Conservation (phyloP, 2,113 vertebrate species). For the Labeo rohita region DNA sequence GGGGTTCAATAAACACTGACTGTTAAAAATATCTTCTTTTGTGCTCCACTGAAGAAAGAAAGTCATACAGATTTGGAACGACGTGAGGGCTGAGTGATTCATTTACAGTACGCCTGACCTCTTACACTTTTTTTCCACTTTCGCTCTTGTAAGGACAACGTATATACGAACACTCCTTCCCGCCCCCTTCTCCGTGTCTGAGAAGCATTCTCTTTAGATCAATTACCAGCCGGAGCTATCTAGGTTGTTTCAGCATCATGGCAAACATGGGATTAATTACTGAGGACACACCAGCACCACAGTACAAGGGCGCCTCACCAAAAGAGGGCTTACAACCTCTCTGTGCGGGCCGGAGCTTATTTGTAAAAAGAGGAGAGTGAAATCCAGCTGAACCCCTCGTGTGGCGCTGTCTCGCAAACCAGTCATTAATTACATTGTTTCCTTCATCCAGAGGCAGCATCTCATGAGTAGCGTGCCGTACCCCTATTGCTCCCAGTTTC, state of each 20-base stretch:
- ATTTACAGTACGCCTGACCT: constrained; percentile 15
- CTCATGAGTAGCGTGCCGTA: constrained; percentile 20
- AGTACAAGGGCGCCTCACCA: constrained; percentile 38
- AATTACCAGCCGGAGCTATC: constrained; percentile 43
- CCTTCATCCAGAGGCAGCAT: constrained; percentile 48
- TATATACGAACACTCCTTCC: neutral
- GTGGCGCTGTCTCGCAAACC: constrained; percentile 52
- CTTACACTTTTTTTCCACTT: constrained; percentile 37
- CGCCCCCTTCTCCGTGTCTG: constrained; percentile 2
- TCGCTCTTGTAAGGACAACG: constrained; percentile 13
- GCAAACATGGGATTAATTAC: constrained; percentile 57
- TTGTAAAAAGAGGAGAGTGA: constrained; percentile 55
- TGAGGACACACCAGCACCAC: constrained; percentile 25
- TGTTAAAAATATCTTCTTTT: neutral
- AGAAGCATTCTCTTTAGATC: constrained; percentile 57
- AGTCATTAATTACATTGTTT: constrained; percentile 68
- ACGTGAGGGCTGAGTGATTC: neutral
- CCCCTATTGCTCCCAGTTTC: constrained; percentile 53
- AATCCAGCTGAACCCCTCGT: constrained; percentile 51
- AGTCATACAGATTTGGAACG: neutral
- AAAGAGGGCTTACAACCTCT: constrained; percentile 51
- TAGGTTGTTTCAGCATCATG: constrained; percentile 26
- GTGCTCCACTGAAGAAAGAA: neutral
- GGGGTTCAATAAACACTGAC: neutral
- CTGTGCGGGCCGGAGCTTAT: constrained; percentile 56